phyloP scores from a whole-genome alignment of 2,888 invertebrate genomes.

The Caenorhabditis angaria region DNA sequence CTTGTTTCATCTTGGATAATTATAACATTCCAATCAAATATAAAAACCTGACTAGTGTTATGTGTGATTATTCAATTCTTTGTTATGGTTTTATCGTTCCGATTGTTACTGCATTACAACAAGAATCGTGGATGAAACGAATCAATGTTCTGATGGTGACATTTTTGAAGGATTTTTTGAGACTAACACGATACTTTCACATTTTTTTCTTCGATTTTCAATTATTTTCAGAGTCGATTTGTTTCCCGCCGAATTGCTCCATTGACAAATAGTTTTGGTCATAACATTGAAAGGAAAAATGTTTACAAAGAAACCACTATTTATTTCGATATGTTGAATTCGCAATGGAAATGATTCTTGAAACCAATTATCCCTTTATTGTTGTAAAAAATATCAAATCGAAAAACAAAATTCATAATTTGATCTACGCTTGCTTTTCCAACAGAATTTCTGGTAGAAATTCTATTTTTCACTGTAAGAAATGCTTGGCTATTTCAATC shows the following conservation, averaged over 20 bases:
- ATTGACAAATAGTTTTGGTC: conserved; percentile 21
- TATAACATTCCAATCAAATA: conserved; percentile 16
- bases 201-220: no score
- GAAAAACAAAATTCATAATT: no score
- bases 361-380: no score
- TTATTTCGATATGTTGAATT: conserved; percentile 30
- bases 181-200: no score
- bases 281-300: conserved; percentile 20
- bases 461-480: no score
- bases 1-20: conserved; percentile 29
- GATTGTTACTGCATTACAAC: conserved; percentile 19
- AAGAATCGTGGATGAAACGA: conserved; percentile 26
- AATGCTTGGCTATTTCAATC: conserved; percentile 35
- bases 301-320: conserved; percentile 19
- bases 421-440: no score
- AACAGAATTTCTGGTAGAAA: no score
- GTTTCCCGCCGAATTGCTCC: conserved; percentile 11
- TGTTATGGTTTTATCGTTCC: conserved; percentile 32
- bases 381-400: no score
- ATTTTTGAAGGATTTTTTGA: no score
- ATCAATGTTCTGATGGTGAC: conserved; percentile 20
- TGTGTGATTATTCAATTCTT: conserved; percentile 31
- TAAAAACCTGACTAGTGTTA: conserved; percentile 22
- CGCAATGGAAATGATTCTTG: conserved; percentile 19
- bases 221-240: conserved; percentile 19